A percentile compares a stretch with the other conserved stretches of the same genome.
These are phyloP conservation scores for Procavia capensis DNA, from an alignment of 2,113 vertebrate species.

Conservation along the genomic window DNA sequence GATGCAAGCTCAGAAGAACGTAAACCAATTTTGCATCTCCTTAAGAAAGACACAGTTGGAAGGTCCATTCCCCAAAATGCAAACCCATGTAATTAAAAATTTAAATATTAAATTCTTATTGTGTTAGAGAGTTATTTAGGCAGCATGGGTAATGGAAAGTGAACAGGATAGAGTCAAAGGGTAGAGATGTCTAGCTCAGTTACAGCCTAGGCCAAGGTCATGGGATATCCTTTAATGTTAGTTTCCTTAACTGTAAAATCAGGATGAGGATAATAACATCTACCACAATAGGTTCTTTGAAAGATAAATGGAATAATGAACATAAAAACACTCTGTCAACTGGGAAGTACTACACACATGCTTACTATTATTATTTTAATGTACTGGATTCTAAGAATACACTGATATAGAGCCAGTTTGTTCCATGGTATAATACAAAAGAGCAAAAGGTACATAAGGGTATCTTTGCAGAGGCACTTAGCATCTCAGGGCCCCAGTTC, in stretches of 20 bases:
- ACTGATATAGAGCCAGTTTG: background rate
- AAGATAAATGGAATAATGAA: background rate
- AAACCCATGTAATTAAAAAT: background rate
- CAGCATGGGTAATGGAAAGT: background rate
- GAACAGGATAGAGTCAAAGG: background rate
- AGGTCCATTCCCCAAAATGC: background rate
- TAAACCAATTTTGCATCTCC: background rate
- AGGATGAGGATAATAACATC: background rate
- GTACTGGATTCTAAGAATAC: background rate
- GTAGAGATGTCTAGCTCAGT: background rate
- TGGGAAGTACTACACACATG: background rate
- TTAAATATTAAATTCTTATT: background rate
- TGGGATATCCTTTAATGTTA: background rate
- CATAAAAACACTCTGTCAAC: background rate
- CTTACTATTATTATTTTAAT: background rate
- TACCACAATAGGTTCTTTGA: background rate
- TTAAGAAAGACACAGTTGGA: background rate
- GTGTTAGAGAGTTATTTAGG: background rate
- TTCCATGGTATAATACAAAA: background rate
- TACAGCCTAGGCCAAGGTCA: background rate
- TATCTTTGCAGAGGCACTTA: background rate
- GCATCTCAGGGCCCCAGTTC: background rate
- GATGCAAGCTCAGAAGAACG: background rate
- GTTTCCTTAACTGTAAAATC: background rate
- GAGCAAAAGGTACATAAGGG: background rate